phyloP scores from a whole-genome alignment of 2,888 invertebrate genomes.

The Rhaphigaster nebulosa region DNA sequence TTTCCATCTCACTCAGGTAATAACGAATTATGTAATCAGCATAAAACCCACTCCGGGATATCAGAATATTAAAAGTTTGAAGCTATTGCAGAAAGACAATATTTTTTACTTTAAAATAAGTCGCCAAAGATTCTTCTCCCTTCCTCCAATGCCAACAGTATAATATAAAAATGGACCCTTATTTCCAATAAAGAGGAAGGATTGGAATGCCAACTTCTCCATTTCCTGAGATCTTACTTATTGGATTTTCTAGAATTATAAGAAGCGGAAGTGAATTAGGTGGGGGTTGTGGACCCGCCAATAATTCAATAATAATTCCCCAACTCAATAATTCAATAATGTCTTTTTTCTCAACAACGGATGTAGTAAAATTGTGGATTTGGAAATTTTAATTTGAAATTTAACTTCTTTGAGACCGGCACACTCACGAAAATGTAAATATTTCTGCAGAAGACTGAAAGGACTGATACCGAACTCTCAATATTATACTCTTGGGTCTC shows the following conservation, averaged over 20 bases:
- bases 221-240: slow-evolving; percentile 42
- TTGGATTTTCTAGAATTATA: slow-evolving; percentile 40
- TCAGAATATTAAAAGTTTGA: slow-evolving; percentile 29
- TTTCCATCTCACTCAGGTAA: neutral
- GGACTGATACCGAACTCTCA: too few species aligned
- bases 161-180: slow-evolving; percentile 44
- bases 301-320: slow-evolving; percentile 39
- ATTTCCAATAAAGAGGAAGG: slow-evolving; percentile 48
- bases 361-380: neutral
- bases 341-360: neutral
- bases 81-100: slow-evolving; percentile 33
- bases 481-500: too few species aligned
- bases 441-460: too few species aligned
- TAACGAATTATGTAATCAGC: slow-evolving; percentile 17
- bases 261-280: slow-evolving; percentile 42
- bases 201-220: slow-evolving; percentile 42
- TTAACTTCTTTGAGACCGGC: neutral
- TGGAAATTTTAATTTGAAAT: neutral
- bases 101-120: slow-evolving; percentile 48
- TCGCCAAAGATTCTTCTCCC: neutral
- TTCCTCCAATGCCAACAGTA: slow-evolving; percentile 15
- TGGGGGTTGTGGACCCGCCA: slow-evolving; percentile 42
- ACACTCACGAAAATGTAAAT: neutral
- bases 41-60: neutral
- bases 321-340: slow-evolving; percentile 22